Conservation (phyloP, 2,113 vertebrate genomes). For the Larimichthys polyactis region DNA sequence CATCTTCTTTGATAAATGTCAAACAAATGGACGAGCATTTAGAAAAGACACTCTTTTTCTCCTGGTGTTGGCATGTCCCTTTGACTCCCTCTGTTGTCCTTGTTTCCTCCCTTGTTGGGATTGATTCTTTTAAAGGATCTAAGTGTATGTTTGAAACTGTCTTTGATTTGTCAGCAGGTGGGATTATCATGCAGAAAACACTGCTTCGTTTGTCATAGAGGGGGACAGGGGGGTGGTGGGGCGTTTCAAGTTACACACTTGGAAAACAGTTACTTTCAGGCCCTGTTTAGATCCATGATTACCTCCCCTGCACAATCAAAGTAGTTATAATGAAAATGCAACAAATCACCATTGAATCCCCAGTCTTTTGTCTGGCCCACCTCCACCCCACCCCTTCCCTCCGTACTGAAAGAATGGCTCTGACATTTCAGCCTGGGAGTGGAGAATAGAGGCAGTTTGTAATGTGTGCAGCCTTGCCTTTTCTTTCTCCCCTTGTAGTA, state of each 20-base stretch:
- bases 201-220: constrained; percentile 64
- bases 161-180: constrained; percentile 72
- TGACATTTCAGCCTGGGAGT: constrained; percentile 83
- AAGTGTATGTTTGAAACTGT: constrained; percentile 73
- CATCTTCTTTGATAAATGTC: constrained; percentile 4
- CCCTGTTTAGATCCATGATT: constrained; percentile 83
- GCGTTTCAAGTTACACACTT: constrained; percentile 78
- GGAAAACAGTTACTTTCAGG: constrained; percentile 77
- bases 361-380: constrained; percentile 69
- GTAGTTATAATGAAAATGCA: constrained; percentile 83
- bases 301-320: constrained; percentile 76
- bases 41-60: constrained; percentile 4
- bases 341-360: constrained; percentile 78
- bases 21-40: not conserved
- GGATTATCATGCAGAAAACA: constrained; percentile 77
- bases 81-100: constrained; percentile 55
- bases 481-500: constrained; percentile 87
- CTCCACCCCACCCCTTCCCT: constrained; percentile 58
- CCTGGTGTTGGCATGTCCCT: constrained; percentile 11
- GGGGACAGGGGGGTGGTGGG: not conserved
- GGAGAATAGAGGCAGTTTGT: constrained; percentile 86
- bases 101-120: constrained; percentile 55
- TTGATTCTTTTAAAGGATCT: constrained; percentile 63
- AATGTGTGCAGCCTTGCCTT: constrained; percentile 85
- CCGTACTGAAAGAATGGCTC: constrained; percentile 76